Evolutionary conservation across 35 echinoderm and acorn worm species (phyloP).

Genomic region (Ophioderma brevispina): DNA sequence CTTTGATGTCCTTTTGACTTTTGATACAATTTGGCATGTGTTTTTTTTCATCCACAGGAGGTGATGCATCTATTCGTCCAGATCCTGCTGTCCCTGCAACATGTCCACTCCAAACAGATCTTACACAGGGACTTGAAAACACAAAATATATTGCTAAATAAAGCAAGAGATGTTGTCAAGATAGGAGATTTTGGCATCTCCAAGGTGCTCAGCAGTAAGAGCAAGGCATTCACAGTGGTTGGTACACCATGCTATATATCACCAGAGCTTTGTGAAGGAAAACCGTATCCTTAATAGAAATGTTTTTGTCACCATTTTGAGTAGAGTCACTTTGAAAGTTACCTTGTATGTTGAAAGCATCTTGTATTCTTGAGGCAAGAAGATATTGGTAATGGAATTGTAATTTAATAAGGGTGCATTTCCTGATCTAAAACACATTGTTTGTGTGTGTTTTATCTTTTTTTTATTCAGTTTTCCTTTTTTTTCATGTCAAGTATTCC

Average conservation of each 20-base stretch:
- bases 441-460: too few species aligned
- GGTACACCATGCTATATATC: constrained; percentile 98
- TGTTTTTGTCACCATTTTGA: too few species aligned
- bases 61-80: constrained; percentile 81
- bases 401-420: too few species aligned
- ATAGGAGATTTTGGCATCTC: constrained; percentile 99
- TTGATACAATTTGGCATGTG: too few species aligned
- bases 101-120: constrained; percentile 98
- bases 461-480: too few species aligned
- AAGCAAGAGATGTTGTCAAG: constrained; percentile 78
- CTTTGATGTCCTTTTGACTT: too few species aligned
- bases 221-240: constrained; percentile 97
- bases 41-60: constrained; percentile 67
- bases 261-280: constrained; percentile 97
- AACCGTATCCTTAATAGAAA: constrained; percentile 99
- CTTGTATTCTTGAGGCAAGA: too few species aligned
- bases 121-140: constrained; percentile 96
- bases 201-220: constrained; percentile 97
- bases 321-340: too few species aligned
- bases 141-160: constrained; percentile 95
- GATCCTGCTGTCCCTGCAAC: constrained; percentile 87
- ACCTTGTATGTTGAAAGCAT: too few species aligned
- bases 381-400: too few species aligned
- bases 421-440: too few species aligned
- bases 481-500: too few species aligned